phyloP scores from a whole-genome alignment of 2,888 invertebrate species.

The Rhimphoctona megacephalus region DNA sequence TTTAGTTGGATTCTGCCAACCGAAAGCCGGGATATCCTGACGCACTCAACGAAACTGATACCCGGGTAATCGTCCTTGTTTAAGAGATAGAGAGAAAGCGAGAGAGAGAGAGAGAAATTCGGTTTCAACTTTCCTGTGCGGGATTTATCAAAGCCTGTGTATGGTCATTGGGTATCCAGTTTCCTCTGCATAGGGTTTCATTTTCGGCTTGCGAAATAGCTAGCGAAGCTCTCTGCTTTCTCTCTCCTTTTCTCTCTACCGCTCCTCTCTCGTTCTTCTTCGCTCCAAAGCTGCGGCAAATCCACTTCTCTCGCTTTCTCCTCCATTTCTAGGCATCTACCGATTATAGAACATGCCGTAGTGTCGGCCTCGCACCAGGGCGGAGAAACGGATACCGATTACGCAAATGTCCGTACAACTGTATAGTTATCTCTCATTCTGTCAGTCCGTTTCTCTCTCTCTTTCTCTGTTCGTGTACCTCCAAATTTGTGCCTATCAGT shows the following conservation, averaged over 20 bases:
- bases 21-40: conserved; percentile 29
- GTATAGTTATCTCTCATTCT: conserved; percentile 27
- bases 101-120: conserved; percentile 23
- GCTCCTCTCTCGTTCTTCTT: conserved; percentile 11
- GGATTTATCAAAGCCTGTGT: conserved; percentile 63
- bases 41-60: conserved; percentile 5
- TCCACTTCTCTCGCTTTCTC: conserved; percentile 20
- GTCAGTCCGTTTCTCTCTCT: conserved; percentile 16
- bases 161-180: conserved; percentile 56
- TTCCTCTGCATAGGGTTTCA: conserved; percentile 64
- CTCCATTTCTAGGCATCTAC: conserved; percentile 1
- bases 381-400: conserved; percentile 60
- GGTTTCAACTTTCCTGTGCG: conserved; percentile 59
- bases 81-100: not conserved
- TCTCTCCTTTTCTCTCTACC: not conserved
- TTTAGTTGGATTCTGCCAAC: conserved; percentile 36
- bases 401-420: conserved; percentile 62
- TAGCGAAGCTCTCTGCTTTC: conserved; percentile 45
- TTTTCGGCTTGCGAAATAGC: conserved; percentile 62
- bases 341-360: conserved; percentile 32
- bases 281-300: not conserved
- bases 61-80: conserved; percentile 37
- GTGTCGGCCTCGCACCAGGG: conserved; percentile 13
- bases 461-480: not conserved
- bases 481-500: conserved; percentile 51